Conservation (phyloP, 37 sponge, comb jelly and placozoan species). For the Ephydatia muelleri region DNA sequence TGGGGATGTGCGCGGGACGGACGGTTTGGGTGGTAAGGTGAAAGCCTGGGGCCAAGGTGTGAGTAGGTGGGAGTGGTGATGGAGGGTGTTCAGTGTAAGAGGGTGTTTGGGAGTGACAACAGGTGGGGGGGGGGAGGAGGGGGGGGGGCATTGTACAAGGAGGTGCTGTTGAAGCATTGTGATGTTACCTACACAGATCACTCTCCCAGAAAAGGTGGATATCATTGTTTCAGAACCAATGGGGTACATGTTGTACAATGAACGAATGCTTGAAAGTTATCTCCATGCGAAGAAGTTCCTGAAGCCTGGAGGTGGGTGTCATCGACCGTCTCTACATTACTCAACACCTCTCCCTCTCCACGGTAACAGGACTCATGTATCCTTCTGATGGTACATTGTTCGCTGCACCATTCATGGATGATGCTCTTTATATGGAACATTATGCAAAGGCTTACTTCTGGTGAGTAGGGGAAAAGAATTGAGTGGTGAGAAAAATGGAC, state of each 20-base stretch:
- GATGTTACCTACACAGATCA: slow-evolving; percentile 35
- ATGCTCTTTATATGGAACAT: slow-evolving; percentile 88
- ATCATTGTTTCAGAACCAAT: slow-evolving; percentile 97
- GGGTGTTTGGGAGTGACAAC: too few relatives aligned
- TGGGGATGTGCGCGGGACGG: neutral
- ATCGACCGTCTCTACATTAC: neutral
- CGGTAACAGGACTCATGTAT: slow-evolving; percentile 78
- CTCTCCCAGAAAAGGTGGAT: slow-evolving; percentile 93
- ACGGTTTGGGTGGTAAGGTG: too few relatives aligned
- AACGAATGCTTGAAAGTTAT: slow-evolving; percentile 96
- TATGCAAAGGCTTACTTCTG: slow-evolving; percentile 85
- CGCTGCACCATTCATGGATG: slow-evolving; percentile 94
- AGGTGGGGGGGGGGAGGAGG: neutral
- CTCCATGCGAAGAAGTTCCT: slow-evolving; percentile 95
- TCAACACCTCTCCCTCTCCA: neutral
- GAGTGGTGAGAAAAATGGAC: too few relatives aligned
- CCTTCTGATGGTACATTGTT: slow-evolving; percentile 92
- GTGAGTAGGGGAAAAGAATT: slow-evolving; percentile 20
- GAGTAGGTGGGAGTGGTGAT: neutral
- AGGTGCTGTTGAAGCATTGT: neutral
- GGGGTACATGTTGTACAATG: slow-evolving; percentile 98
- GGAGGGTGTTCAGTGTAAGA: too few relatives aligned
- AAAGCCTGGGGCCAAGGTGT: too few relatives aligned
- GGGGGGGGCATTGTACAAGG: neutral
- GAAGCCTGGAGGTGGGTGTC: slow-evolving; percentile 70